A percentile compares a stretch with the other conserved stretches of the same genome.
phyloP scores from a whole-genome alignment of 2,888 invertebrate species.

The Perdita meconis region DNA sequence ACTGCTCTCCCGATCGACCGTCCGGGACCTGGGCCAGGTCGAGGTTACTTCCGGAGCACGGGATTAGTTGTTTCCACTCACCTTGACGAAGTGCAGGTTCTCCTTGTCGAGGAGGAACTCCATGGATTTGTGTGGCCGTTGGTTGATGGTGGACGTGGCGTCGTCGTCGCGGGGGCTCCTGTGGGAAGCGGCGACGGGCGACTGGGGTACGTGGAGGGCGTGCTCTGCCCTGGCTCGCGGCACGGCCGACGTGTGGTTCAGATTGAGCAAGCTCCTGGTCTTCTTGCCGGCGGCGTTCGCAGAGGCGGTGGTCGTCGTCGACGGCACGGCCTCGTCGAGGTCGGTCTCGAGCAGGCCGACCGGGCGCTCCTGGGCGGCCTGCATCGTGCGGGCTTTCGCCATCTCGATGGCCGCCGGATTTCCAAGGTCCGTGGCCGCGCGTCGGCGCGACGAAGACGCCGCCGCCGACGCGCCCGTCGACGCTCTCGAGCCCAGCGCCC shows the following conservation, averaged over 20 bases:
- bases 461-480: conserved; percentile 83
- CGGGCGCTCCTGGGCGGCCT: conserved; percentile 86
- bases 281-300: conserved; percentile 83
- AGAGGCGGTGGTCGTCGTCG: conserved; percentile 84
- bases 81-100: conserved; percentile 94
- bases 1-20: no score
- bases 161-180: conserved; percentile 79
- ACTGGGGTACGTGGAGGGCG: conserved; percentile 81
- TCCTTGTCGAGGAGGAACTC: conserved; percentile 97
- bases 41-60: no score
- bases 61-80: no score
- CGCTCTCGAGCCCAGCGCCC: conserved; percentile 80
- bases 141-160: conserved; percentile 79
- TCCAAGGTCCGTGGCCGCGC: conserved; percentile 84
- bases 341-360: conserved; percentile 95
- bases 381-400: conserved; percentile 83
- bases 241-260: conserved; percentile 83
- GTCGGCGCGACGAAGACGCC: conserved; percentile 81
- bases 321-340: conserved; percentile 89
- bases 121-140: conserved; percentile 94
- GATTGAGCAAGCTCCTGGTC: conserved; percentile 89
- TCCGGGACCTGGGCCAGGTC: neutral
- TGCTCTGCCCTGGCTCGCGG: conserved; percentile 84
- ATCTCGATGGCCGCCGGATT: conserved; percentile 84
- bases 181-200: conserved; percentile 81